Evolutionary conservation across 1,140 invertebrate genomes (phyloP).

Genomic region (Tetramorium parvispinum): DNA sequence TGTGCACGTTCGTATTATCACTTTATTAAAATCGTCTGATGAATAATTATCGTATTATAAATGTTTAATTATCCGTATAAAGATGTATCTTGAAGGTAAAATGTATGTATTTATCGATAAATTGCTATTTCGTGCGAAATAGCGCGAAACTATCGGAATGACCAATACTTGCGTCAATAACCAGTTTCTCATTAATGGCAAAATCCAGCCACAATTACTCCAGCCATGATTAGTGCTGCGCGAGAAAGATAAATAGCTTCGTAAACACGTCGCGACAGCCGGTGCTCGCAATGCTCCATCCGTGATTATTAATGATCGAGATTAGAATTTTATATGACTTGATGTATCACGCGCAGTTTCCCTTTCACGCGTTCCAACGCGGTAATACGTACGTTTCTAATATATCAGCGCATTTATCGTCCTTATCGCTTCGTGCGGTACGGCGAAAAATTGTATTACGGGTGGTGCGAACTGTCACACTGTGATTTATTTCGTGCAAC

Average conservation of each 20-base stretch:
- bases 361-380: conserved; percentile 16
- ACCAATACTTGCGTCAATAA: conserved; percentile 39
- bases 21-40: not conserved
- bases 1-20: not conserved
- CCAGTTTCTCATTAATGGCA: conserved; percentile 53
- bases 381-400: conserved; percentile 46
- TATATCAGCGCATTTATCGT: conserved; percentile 59
- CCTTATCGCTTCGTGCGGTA: conserved; percentile 40
- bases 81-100: not conserved
- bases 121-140: conserved; percentile 1
- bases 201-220: conserved; percentile 52
- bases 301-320: conserved; percentile 51
- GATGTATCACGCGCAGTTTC: conserved; percentile 33
- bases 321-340: conserved; percentile 54
- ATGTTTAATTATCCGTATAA: not conserved
- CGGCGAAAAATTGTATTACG: conserved; percentile 55
- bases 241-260: conserved; percentile 60
- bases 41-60: not conserved
- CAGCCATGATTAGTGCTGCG: conserved; percentile 29
- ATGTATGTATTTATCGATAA: not conserved
- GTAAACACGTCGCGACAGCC: conserved; percentile 50
- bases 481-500: conserved; percentile 51
- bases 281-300: conserved; percentile 35
- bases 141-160: conserved; percentile 46
- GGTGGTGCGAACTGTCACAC: conserved; percentile 34